Base-by-base conservation (phyloP, 1,140 invertebrate genomes). In the Anoplolepis gracilipes region DNA sequence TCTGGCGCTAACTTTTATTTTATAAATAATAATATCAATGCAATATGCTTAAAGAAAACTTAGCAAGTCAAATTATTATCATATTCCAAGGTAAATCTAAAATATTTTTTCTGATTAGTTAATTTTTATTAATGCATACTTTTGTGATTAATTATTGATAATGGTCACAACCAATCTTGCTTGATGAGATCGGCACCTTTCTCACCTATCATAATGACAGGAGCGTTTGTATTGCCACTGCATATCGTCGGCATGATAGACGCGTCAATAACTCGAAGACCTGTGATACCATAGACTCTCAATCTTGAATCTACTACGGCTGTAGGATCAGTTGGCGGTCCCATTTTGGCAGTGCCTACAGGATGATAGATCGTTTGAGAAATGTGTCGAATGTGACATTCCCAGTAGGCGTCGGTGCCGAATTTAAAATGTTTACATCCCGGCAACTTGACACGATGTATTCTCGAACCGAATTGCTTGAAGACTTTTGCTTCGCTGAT, bases 321-420 rank as follows among this genome's bases (percentile, higher is more conserved):
- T 6, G 96, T 96, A 0, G 95, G 94, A 93, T 98, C 98, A 90
- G 95, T 96, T 1, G 95, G 88, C 0, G 97, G 97, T 11, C 98
- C 98, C 98, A 99, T 98, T 93, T 98, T 98, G 28, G 97, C 96
- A 0, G 97, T 98, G 11, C 97, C 97, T 25, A 97, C 96, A 0
- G 97, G 97, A 95, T 98, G 97, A 92, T 98, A 98, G 84, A 98
- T 97, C 2, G 98, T 98, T 97, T 98, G 97, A 0, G 97, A 97
- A 64, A 98, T 97, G 28, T 97, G 97, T 28, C 98, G 95, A 13
- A 98, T 97, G 90, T 98, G 97, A 91, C 98, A 98, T 90, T 98
- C 98, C 95, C 98, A 97, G 90, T 98, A 98, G 4, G 96, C 96
- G 85, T 98, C 97, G 1, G 96, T 96, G 19, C 96, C 96, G 91